phyloP scores from a whole-genome alignment of 1,140 invertebrate genomes.

The Sitophilus oryzae region DNA sequence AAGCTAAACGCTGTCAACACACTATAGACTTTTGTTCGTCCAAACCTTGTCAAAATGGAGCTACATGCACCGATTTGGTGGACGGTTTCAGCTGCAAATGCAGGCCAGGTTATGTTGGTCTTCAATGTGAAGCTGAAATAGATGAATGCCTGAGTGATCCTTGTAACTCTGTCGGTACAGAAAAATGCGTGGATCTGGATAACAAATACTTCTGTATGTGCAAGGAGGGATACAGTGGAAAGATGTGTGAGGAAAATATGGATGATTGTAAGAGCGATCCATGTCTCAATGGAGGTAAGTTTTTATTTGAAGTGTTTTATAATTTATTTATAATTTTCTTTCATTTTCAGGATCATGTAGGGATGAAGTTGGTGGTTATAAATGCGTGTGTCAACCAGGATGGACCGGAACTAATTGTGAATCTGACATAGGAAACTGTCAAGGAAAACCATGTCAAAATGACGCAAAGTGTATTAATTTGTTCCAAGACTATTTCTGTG shows the following conservation, averaged over 20 bases:
- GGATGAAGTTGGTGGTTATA: slow-evolving; percentile 79
- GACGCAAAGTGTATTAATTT: slow-evolving; percentile 88
- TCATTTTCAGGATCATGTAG: slow-evolving; percentile 57
- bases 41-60: slow-evolving; percentile 84
- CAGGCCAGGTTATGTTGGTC: slow-evolving; percentile 82
- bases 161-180: slow-evolving; percentile 82
- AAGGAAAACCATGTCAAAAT: slow-evolving; percentile 82
- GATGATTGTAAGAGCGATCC: slow-evolving; percentile 85
- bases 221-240: slow-evolving; percentile 81
- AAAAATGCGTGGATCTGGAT: slow-evolving; percentile 80
- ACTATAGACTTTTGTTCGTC: slow-evolving; percentile 87
- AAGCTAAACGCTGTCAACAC: slow-evolving; percentile 79
- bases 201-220: slow-evolving; percentile 89
- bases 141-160: slow-evolving; percentile 89
- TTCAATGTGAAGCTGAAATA: slow-evolving; percentile 87
- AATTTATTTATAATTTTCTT: background rate
- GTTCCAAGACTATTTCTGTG: slow-evolving; percentile 94
- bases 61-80: slow-evolving; percentile 74
- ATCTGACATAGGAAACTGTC: slow-evolving; percentile 79
- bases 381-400: slow-evolving; percentile 76
- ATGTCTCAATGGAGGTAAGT: slow-evolving; percentile 71
- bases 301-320: background rate
- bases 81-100: slow-evolving; percentile 90
- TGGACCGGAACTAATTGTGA: slow-evolving; percentile 89
- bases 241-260: slow-evolving; percentile 55